Evolutionary conservation across 2,113 vertebrate species (phyloP).

Genomic region (Piaya cayana): DNA sequence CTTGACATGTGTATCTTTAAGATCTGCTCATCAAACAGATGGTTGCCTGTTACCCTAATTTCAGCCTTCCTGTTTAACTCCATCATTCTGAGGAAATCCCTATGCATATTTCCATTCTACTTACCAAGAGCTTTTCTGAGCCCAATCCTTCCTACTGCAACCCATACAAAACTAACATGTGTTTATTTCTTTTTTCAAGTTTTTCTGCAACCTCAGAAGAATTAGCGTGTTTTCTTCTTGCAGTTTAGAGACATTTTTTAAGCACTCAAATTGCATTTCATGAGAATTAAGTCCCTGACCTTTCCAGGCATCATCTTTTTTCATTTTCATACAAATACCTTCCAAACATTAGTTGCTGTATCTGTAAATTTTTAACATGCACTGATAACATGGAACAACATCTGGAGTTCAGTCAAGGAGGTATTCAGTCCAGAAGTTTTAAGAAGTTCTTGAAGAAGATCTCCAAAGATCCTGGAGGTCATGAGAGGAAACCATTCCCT

Average conservation of each 20-base stretch:
- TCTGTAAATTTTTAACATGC: background rate
- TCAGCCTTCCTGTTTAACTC: background rate
- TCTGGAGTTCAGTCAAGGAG: background rate
- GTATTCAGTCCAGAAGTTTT: background rate
- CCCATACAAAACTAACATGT: slow-evolving; percentile 18
- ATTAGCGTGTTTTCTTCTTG: background rate
- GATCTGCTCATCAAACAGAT: background rate
- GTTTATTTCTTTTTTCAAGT: slow-evolving; percentile 32
- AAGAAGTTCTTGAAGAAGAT: background rate
- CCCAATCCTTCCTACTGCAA: background rate
- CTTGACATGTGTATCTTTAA: background rate
- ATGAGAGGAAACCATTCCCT: background rate
- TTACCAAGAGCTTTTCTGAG: background rate
- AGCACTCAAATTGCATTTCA: slow-evolving; percentile 17
- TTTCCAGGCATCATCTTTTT: slow-evolving; percentile 43
- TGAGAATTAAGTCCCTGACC: background rate
- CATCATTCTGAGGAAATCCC: background rate
- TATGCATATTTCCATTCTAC: background rate
- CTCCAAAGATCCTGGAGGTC: slow-evolving; percentile 25
- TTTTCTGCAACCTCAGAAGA: slow-evolving; percentile 34
- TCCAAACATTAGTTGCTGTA: background rate
- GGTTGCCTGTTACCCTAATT: background rate
- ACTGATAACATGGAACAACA: background rate
- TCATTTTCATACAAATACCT: background rate
- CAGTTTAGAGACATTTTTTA: background rate